phyloP scores from a whole-genome alignment of 2,888 invertebrate genomes.

The Taphrorychus bicolor region DNA sequence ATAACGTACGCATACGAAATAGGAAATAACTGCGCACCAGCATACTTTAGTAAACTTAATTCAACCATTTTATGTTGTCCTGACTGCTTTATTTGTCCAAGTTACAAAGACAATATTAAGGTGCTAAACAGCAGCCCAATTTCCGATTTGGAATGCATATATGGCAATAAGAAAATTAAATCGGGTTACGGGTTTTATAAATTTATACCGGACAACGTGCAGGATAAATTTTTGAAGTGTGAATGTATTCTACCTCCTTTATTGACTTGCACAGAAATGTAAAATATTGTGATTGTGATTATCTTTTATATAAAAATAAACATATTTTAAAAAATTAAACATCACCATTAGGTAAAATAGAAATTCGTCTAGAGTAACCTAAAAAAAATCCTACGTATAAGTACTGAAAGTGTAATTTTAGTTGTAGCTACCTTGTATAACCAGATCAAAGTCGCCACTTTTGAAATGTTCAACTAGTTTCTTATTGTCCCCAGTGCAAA shows the following conservation, averaged over 20 bases:
- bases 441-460: constrained; percentile 48
- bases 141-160: constrained; percentile 17
- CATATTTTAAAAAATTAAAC: no score
- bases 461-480: constrained; percentile 49
- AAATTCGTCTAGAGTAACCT: background rate
- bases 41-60: constrained; percentile 18
- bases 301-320: no score
- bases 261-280: constrained; percentile 31
- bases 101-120: constrained; percentile 7
- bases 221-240: constrained; percentile 21
- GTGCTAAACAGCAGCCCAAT: constrained; percentile 1
- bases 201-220: constrained; percentile 2
- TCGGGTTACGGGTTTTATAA: constrained; percentile 30
- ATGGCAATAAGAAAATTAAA: constrained; percentile 26
- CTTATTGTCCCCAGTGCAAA: constrained; percentile 52
- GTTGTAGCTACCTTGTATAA: constrained; percentile 15
- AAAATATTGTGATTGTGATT: no score
- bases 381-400: background rate
- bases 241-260: constrained; percentile 36
- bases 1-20: constrained; percentile 16
- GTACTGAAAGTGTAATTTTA: no score
- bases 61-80: constrained; percentile 28
- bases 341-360: background rate
- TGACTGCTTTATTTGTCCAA: constrained; percentile 30
- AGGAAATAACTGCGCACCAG: constrained; percentile 30